Conservation (phyloP, 2,113 vertebrate species). For the Lontra canadensis region DNA sequence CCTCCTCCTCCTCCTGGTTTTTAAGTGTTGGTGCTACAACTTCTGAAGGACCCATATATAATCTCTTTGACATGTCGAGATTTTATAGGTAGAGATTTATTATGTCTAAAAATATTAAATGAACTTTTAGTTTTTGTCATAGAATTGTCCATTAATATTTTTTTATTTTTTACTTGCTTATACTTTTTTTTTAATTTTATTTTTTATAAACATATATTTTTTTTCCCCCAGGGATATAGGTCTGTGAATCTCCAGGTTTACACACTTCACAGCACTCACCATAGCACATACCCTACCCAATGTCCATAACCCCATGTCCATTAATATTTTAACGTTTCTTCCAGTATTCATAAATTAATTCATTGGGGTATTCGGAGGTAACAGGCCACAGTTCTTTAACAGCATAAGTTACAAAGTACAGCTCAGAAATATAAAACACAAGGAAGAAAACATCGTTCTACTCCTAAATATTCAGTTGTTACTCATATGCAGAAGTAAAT, state of each 20-base stretch:
- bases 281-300: too few relatives aligned
- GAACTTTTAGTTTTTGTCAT: constrained; percentile 19
- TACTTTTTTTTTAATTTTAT: too few relatives aligned
- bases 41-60: neutral
- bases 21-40: neutral
- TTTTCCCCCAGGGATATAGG: too few relatives aligned
- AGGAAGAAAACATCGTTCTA: constrained; percentile 32
- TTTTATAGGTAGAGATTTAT: neutral
- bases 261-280: too few relatives aligned
- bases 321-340: constrained; percentile 30
- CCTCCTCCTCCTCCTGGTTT: neutral
- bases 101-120: neutral
- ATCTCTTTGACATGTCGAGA: neutral
- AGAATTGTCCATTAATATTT: neutral
- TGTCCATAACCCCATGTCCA: too few relatives aligned
- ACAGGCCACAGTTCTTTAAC: neutral
- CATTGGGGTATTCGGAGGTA: neutral
- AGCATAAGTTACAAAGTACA: neutral
- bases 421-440: constrained; percentile 34
- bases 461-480: neutral
- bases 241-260: too few relatives aligned
- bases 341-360: constrained; percentile 19
- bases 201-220: too few relatives aligned
- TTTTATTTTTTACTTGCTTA: too few relatives aligned
- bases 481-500: constrained; percentile 22